These are phyloP conservation scores for Cariama cristata DNA, from an alignment of 2,113 vertebrate genomes.

Conservation along the genomic window DNA sequence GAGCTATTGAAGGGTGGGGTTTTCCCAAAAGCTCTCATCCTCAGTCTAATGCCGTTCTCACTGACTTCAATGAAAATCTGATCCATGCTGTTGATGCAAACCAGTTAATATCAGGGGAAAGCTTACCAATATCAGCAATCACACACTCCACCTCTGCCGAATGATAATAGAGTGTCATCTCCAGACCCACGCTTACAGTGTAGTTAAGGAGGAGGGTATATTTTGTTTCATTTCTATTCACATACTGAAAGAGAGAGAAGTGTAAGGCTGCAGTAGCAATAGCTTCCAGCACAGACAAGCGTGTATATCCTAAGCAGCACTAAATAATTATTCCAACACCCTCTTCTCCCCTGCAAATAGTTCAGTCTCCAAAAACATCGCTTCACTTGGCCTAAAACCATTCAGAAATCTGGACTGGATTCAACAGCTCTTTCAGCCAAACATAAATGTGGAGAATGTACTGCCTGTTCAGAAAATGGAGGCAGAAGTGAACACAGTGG, in stretches of 20 bases:
- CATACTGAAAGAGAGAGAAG: conserved; percentile 53
- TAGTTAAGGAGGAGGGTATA: conserved; percentile 67
- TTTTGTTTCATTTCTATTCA: conserved; percentile 71
- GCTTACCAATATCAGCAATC: conserved; percentile 64
- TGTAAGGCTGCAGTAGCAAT: background rate
- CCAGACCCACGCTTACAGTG: conserved; percentile 3
- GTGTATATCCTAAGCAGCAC: background rate
- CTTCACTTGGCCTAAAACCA: conserved; percentile 31
- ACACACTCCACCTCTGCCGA: conserved; percentile 47
- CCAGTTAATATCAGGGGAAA: background rate
- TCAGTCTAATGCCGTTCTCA: background rate
- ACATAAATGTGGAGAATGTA: background rate
- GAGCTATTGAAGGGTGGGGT: conserved; percentile 36
- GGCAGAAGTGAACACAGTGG: background rate
- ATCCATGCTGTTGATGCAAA: background rate
- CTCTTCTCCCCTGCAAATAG: conserved; percentile 3
- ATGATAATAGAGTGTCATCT: conserved; percentile 51
- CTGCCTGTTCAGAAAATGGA: conserved; percentile 35
- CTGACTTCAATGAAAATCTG: background rate
- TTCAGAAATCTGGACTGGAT: conserved; percentile 29
- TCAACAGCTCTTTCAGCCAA: conserved; percentile 28
- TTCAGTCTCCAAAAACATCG: background rate
- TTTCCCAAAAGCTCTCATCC: conserved; percentile 34
- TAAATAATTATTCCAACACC: conserved; percentile 20
- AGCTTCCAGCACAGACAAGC: background rate